A percentile compares a stretch with the other conserved stretches of the same genome.
Evolutionary conservation across 1,140 invertebrate genomes (phyloP).

Genomic region (Neomicropteryx cornuta): DNA sequence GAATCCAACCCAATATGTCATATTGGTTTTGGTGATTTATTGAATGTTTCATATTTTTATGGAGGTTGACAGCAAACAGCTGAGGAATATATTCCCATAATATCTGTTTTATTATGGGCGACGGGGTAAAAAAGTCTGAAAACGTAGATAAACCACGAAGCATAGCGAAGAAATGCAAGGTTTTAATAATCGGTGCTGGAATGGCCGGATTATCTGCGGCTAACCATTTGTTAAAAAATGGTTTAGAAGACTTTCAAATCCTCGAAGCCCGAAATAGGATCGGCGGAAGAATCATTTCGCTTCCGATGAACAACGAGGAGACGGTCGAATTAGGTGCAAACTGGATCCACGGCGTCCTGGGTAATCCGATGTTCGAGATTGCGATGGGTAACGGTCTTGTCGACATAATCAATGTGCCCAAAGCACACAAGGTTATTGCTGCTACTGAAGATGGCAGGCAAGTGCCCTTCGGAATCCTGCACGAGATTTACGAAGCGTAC

Average conservation of each 20-base stretch:
- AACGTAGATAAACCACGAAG: too few relatives aligned
- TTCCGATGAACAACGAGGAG: conserved; percentile 56
- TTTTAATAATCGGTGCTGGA: conserved; percentile 77
- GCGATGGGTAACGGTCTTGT: conserved; percentile 73
- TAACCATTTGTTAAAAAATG: conserved; percentile 72
- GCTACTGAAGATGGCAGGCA: conserved; percentile 77
- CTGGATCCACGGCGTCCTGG: conserved; percentile 87
- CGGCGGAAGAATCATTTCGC: conserved; percentile 69
- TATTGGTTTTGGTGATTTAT: too few relatives aligned
- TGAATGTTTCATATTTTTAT: too few relatives aligned
- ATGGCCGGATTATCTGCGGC: conserved; percentile 79
- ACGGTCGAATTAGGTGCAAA: conserved; percentile 81
- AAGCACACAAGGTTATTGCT: conserved; percentile 77
- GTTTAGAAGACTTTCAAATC: conserved; percentile 65
- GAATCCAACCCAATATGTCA: too few relatives aligned
- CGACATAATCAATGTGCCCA: conserved; percentile 69
- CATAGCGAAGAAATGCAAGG: conserved; percentile 47
- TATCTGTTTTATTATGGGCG: too few relatives aligned
- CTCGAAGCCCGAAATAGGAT: conserved; percentile 69
- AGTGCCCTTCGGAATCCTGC: conserved; percentile 66
- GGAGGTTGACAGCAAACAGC: too few relatives aligned
- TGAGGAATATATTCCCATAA: too few relatives aligned
- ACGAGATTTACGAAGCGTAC: conserved; percentile 86
- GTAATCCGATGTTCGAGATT: conserved; percentile 76
- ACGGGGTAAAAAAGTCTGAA: too few relatives aligned